phyloP scores from a whole-genome alignment of 2,888 invertebrate species.

The Dasypogon diadema region DNA sequence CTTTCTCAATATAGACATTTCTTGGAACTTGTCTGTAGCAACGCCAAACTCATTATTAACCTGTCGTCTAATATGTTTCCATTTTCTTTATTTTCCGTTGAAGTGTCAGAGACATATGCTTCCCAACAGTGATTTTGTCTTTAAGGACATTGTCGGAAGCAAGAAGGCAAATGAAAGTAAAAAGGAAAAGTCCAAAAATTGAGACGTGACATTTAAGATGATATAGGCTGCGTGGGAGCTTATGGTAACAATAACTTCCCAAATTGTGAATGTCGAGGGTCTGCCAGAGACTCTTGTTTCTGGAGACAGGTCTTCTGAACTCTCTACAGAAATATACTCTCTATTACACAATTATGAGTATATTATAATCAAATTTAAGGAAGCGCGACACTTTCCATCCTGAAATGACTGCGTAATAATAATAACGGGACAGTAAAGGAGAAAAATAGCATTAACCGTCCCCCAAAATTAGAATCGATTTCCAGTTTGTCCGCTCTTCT shows the following conservation, averaged over 20 bases:
- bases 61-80: slow-evolving; percentile 22
- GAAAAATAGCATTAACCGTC: slow-evolving; percentile 41
- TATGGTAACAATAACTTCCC: neutral
- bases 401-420: slow-evolving; percentile 31
- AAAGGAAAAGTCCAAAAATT: slow-evolving; percentile 25
- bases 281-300: neutral
- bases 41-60: slow-evolving; percentile 9
- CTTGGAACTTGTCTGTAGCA: no score
- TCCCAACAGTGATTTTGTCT: slow-evolving; percentile 31
- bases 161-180: slow-evolving; percentile 29
- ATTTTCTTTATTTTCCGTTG: slow-evolving; percentile 29
- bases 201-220: slow-evolving; percentile 40
- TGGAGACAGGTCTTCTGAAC: neutral
- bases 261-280: neutral
- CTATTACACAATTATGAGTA: slow-evolving; percentile 50
- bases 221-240: neutral
- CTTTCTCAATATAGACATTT: no score
- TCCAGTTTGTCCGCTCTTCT: slow-evolving; percentile 32
- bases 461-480: slow-evolving; percentile 49
- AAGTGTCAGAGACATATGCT: slow-evolving; percentile 29
- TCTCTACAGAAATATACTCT: neutral
- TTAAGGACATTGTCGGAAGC: slow-evolving; percentile 20
- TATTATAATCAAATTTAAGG: slow-evolving; percentile 51
- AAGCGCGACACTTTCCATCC: slow-evolving; percentile 14
- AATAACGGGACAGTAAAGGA: slow-evolving; percentile 28